These are phyloP conservation scores for Pygocentrus nattereri DNA, from an alignment of 2,797 vertebrate species.

Conservation along the genomic window DNA sequence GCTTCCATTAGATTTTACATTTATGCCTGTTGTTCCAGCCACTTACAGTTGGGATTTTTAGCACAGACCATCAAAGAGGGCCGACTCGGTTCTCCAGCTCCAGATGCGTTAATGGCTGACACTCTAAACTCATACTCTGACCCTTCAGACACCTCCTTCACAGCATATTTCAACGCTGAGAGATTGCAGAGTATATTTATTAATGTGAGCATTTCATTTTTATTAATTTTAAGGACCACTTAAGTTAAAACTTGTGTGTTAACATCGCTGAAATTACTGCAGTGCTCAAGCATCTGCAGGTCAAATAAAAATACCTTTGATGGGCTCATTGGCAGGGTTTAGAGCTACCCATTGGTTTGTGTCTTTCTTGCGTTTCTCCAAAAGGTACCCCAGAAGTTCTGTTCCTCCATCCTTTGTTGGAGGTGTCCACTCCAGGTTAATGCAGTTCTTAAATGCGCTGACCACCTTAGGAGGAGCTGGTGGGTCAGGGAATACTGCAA, in stretches of 20 bases:
- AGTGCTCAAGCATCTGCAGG: background rate
- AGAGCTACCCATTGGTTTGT: slow-evolving; percentile 80
- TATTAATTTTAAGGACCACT: background rate
- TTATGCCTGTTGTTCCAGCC: background rate
- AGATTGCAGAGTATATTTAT: background rate
- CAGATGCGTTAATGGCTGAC: slow-evolving; percentile 84
- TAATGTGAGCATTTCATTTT: background rate
- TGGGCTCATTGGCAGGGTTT: slow-evolving; percentile 71
- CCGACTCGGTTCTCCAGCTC: slow-evolving; percentile 81
- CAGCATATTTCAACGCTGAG: slow-evolving; percentile 73
- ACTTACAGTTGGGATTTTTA: slow-evolving; percentile 85
- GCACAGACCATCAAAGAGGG: slow-evolving; percentile 81
- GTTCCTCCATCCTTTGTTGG: slow-evolving; percentile 74
- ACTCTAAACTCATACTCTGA: slow-evolving; percentile 89
- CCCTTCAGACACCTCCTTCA: slow-evolving; percentile 80
- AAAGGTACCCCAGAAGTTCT: slow-evolving; percentile 79
- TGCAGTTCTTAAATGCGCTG: slow-evolving; percentile 76
- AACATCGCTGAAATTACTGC: too few species aligned
- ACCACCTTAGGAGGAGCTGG: slow-evolving; percentile 79
- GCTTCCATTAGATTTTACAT: background rate
- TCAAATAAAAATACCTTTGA: slow-evolving; percentile 72
- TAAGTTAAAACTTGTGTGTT: background rate
- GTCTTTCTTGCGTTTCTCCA: slow-evolving; percentile 87
- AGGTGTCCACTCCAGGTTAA: slow-evolving; percentile 81
- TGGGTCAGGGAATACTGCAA: slow-evolving; percentile 78